Evolutionary conservation across 2,888 invertebrate genomes (phyloP).

Genomic region (Oxycera nigricornis): DNA sequence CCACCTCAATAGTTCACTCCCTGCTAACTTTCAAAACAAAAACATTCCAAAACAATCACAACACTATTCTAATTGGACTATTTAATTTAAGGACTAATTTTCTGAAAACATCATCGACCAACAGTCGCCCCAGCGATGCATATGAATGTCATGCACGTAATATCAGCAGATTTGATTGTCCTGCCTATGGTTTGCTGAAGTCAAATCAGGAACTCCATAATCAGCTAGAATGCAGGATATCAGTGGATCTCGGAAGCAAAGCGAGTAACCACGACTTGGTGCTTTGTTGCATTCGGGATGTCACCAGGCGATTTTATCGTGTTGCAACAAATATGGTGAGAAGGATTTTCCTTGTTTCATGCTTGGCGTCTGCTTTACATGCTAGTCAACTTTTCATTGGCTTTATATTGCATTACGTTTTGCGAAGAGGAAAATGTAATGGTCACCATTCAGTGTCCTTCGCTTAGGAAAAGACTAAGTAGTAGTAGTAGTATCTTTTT

Average conservation of each 20-base stretch:
- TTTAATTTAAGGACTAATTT: background rate
- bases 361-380: conserved; percentile 20
- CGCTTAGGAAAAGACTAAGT: no score
- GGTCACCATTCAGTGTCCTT: no score
- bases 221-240: background rate
- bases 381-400: conserved; percentile 10
- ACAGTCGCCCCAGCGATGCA: no score
- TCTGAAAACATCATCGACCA: background rate
- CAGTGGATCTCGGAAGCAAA: no score
- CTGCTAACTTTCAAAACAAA: no score
- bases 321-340: conserved; percentile 26
- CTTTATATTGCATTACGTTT: background rate
- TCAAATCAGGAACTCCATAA: background rate
- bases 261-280: background rate
- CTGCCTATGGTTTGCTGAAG: background rate
- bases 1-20: no score
- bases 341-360: conserved; percentile 18
- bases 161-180: background rate
- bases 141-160: background rate
- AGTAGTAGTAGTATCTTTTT: no score
- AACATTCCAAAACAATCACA: no score
- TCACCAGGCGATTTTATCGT: background rate
- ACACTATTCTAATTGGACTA: background rate
- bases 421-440: background rate
- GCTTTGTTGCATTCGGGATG: conserved; percentile 2